Percentiles rank a stretch among this genome's conserved stretches.
Evolutionary conservation across 2,113 vertebrate species (phyloP).

Genomic region (Menura novaehollandiae): DNA sequence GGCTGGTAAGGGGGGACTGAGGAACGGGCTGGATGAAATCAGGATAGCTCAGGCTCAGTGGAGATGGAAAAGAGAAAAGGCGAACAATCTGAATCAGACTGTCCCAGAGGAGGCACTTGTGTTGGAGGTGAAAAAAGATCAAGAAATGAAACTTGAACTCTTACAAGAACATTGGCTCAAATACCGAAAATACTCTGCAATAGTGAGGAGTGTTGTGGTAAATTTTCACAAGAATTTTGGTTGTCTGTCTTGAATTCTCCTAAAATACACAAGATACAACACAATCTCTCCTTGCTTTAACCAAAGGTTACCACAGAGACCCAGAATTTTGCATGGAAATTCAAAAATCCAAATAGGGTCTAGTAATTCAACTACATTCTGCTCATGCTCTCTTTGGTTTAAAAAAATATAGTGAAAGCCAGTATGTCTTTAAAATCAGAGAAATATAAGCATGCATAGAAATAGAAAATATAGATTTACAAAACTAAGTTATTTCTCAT

Average conservation of each 20-base stretch:
- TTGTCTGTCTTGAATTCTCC: not conserved
- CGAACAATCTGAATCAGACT: not conserved
- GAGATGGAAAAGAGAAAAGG: not conserved
- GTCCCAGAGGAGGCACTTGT: not conserved
- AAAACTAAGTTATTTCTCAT: not conserved
- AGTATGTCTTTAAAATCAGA: not conserved
- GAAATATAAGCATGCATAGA: not conserved
- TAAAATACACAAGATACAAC: not conserved
- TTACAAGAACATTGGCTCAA: not conserved
- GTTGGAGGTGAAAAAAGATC: not conserved
- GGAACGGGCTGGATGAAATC: not conserved
- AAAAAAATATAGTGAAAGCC: not conserved
- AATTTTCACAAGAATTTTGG: not conserved
- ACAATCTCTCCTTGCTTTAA: not conserved
- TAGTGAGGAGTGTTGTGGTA: fast-evolving
- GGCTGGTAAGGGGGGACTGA: not conserved
- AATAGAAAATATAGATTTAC: not conserved
- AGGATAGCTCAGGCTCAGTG: not conserved
- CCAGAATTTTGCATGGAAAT: not conserved
- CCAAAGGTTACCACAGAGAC: not conserved
- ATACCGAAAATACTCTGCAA: not conserved
- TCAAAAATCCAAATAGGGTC: not conserved
- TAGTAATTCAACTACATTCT: not conserved
- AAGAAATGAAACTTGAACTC: not conserved
- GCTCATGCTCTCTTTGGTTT: not conserved